These are phyloP conservation scores for Hypomecis atomaria DNA, from an alignment of 2,888 invertebrate species.

Conservation along the genomic window DNA sequence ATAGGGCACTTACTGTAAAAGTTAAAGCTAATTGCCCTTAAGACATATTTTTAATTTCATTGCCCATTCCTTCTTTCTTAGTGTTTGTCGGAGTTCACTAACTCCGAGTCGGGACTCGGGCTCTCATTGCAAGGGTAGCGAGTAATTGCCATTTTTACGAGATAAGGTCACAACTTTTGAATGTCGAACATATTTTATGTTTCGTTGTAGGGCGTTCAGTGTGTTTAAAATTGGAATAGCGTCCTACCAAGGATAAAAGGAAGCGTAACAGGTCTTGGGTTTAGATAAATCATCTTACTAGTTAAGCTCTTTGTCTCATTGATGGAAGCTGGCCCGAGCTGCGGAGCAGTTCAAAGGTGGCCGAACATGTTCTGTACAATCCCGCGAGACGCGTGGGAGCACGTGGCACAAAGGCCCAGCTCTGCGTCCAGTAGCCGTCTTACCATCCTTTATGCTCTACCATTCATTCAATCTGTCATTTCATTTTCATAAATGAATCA, in stretches of 20 bases:
- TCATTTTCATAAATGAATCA: conserved; percentile 83
- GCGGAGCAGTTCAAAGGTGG: conserved; percentile 41
- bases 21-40: conserved; percentile 86
- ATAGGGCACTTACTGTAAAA: conserved; percentile 84
- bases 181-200: conserved; percentile 80
- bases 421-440: conserved; percentile 67
- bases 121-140: conserved; percentile 72
- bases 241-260: neutral
- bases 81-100: conserved; percentile 78
- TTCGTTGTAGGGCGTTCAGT: conserved; percentile 56
- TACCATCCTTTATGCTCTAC: conserved; percentile 62
- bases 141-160: conserved; percentile 82
- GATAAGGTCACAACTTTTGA: conserved; percentile 81
- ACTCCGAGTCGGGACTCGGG: conserved; percentile 54
- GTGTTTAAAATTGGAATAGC: conserved; percentile 16
- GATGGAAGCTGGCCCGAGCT: conserved; percentile 29
- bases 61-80: conserved; percentile 81
- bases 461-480: conserved; percentile 83
- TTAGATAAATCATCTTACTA: conserved; percentile 30
- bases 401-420: conserved; percentile 66
- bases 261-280: conserved; percentile 8
- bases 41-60: conserved; percentile 86
- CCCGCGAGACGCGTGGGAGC: conserved; percentile 53
- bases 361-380: conserved; percentile 23
- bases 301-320: conserved; percentile 29